These are phyloP conservation scores for Abscondita cerata DNA, from an alignment of 2,888 invertebrate genomes.

Conservation along the genomic window DNA sequence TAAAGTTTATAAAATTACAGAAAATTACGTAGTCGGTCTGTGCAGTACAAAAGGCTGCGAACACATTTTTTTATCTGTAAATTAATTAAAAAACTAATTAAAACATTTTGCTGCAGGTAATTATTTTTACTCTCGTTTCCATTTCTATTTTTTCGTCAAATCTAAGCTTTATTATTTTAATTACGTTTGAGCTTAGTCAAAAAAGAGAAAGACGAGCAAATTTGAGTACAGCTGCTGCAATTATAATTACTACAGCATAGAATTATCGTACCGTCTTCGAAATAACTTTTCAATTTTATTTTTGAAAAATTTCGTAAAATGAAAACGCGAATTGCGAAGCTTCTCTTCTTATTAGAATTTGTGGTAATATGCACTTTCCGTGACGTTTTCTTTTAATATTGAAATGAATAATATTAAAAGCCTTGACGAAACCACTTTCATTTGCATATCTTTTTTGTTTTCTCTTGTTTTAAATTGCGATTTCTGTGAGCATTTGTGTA, in stretches of 20 bases:
- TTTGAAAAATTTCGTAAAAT: conserved; percentile 1
- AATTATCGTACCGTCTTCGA: conserved; percentile 11
- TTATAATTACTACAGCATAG: conserved; percentile 17
- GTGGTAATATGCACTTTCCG: background rate
- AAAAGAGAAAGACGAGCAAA: conserved; percentile 8
- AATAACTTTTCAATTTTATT: conserved; percentile 19
- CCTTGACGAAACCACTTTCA: background rate
- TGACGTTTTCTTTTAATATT: background rate
- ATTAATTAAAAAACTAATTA: no score
- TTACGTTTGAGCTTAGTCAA: background rate
- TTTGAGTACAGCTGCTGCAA: conserved; percentile 17
- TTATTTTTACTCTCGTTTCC: no score
- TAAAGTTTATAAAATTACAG: no score
- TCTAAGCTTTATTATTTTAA: no score
- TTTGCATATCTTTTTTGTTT: background rate
- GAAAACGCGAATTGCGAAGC: background rate
- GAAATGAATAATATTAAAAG: conserved; percentile 2
- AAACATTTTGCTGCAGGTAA: no score
- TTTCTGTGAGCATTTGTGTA: conserved; percentile 12
- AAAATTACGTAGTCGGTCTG: no score
- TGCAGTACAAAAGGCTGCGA: no score
- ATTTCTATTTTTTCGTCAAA: no score
- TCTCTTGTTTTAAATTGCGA: conserved; percentile 7
- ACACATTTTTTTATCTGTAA: no score
- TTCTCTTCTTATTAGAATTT: background rate